Evolutionary conservation across 35 echinoderm and acorn worm species (phyloP), one percentile per base, ranked within the genome.

Genomic region (Lytechinus variegatus): DNA sequence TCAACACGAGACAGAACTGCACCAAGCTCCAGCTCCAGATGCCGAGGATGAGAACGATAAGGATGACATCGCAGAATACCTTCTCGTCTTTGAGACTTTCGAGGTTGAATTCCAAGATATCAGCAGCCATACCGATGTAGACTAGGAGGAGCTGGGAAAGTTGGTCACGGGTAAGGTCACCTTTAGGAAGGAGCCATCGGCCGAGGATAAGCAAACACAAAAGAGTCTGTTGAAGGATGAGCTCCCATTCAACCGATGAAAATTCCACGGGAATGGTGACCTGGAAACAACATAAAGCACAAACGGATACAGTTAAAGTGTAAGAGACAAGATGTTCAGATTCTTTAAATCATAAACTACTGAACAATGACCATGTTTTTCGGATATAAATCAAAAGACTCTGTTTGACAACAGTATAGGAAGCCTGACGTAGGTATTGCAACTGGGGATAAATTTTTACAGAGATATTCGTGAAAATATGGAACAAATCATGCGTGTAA

Each of bases 121-220:
- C 97, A 8, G 98, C 98, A 28, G 98, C 96, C 98, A 99, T 99
- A 55, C 97, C 98, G 33, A 99, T 96, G 95, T 97, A 97, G 1
- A 98, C 98, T 27, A 99, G 94, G 14, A 99, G 95, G 13, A 99
- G 94, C 19, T 98, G 96, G 14, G 97, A 99, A 6, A 99, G 93
- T 53, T 99, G 97, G 60, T 98, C 97, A 94, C 98, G 95, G 9
- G 96, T 96, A 29, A 99, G 92, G 51, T 94, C 24, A 1, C 98
- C 98, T 52, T 98, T 97, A 8, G 98, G 98, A 4, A 99, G 96
- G 2, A 99, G 96, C 98, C 98, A 99, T 97, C 98, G 66, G 54
- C 98, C 98, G 24, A 98, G 19, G 86, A 99, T 97, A 14, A 98
- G 94, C 52, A 97, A 87, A 3, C 92, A 89, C 9, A 99, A 33